Percentiles rank a stretch among this genome's conserved stretches.
Conservation (phyloP, 2,797 vertebrate species). For the Vipera latastei region DNA sequence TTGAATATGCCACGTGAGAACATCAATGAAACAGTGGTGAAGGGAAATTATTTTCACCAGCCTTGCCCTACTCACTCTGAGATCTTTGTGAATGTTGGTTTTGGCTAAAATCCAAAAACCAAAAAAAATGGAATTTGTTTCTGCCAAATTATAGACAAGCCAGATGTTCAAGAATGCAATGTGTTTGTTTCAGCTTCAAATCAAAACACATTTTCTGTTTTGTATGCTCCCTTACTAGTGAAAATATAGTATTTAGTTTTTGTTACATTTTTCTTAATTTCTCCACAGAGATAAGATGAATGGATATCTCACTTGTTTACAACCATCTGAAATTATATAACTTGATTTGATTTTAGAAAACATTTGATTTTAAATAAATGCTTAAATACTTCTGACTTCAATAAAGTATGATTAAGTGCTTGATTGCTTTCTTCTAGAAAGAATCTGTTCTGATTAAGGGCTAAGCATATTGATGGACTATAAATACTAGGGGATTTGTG, state of each 20-base stretch:
- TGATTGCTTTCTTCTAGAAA: not conserved
- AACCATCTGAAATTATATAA: not conserved
- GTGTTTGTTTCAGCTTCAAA: not conserved
- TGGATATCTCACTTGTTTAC: not conserved
- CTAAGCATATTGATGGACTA: not conserved
- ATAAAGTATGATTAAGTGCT: not conserved
- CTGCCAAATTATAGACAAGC: not conserved
- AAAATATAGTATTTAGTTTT: not conserved
- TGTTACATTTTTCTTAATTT: not conserved
- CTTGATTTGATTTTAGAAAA: constrained; percentile 13
- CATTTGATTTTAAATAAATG: not conserved
- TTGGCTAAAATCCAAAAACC: not conserved
- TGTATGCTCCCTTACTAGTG: not conserved
- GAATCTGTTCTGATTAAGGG: not conserved
- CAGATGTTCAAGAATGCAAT: not conserved
- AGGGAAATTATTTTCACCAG: not conserved
- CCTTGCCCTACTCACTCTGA: not conserved
- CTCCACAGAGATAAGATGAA: not conserved
- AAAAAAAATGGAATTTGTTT: not conserved
- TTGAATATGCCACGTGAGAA: not conserved
- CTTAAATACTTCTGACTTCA: not conserved
- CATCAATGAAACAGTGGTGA: not conserved
- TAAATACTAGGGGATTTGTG: not conserved
- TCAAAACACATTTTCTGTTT: not conserved
- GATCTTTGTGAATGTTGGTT: not conserved